These are phyloP conservation scores for Bombus haemorrhoidalis DNA, from an alignment of 1,140 invertebrate species.

Conservation along the genomic window DNA sequence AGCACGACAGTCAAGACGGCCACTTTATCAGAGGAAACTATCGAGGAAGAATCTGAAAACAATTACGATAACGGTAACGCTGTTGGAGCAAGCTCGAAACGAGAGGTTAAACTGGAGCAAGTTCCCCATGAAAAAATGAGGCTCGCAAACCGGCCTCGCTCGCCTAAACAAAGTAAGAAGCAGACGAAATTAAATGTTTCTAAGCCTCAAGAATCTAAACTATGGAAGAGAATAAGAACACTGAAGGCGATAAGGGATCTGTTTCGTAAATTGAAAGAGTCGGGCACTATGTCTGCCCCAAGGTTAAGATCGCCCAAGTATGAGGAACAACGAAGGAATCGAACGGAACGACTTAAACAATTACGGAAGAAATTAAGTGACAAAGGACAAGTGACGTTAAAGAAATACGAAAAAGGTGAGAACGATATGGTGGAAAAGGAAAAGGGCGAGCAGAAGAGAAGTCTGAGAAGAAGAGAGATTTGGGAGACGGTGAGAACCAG, in stretches of 20 bases:
- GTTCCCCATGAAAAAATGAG: not conserved
- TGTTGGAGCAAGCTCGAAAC: slow-evolving; percentile 23
- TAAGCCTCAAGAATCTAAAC: not conserved
- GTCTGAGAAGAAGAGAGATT: slow-evolving; percentile 55
- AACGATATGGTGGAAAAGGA: slow-evolving; percentile 31
- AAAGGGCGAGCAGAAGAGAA: slow-evolving; percentile 31
- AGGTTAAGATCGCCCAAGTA: not conserved
- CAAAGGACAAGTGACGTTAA: slow-evolving; percentile 54
- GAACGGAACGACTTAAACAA: slow-evolving; percentile 49
- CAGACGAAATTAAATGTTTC: too few species aligned
- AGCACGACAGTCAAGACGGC: not conserved
- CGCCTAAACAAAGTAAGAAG: not conserved
- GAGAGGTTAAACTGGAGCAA: not conserved
- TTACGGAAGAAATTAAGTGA: slow-evolving; percentile 55
- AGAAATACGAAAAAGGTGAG: slow-evolving; percentile 54
- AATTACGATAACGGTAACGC: slow-evolving; percentile 13
- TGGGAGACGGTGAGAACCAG: slow-evolving; percentile 48
- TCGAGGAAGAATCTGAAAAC: slow-evolving; percentile 3
- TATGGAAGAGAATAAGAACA: not conserved
- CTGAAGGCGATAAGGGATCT: not conserved
- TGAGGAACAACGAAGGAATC: slow-evolving; percentile 39
- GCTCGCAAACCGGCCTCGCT: too few species aligned
- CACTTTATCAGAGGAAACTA: slow-evolving; percentile 8
- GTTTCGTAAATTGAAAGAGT: not conserved
- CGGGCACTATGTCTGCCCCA: too few species aligned